Percentiles rank a stretch among this genome's conserved stretches.
phyloP scores from a whole-genome alignment of 2,888 invertebrate genomes.

The Anthophora plumipes region DNA sequence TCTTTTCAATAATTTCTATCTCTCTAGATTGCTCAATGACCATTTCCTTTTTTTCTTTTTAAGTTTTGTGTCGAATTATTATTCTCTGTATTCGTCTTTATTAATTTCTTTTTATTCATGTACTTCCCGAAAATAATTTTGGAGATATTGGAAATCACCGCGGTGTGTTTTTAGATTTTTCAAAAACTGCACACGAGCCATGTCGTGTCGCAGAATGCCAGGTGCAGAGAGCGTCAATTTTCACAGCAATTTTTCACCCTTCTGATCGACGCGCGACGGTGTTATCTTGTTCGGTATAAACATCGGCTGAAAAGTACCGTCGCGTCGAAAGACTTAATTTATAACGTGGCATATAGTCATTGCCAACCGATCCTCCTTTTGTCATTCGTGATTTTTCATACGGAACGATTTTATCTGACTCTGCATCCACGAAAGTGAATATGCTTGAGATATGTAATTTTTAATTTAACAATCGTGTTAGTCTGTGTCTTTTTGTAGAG shows the following conservation, averaged over 20 bases:
- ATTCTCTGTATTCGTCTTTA: too few relatives aligned
- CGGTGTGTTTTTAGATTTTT: too few relatives aligned
- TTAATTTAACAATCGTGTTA: neutral
- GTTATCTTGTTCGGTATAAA: slow-evolving; percentile 37
- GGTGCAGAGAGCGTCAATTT: slow-evolving; percentile 7
- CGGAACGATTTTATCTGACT: neutral
- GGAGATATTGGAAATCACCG: too few relatives aligned
- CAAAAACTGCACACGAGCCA: too few relatives aligned
- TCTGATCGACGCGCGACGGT: slow-evolving; percentile 12
- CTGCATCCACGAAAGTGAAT: neutral
- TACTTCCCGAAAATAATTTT: too few relatives aligned
- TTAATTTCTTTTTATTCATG: too few relatives aligned
- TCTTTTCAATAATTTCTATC: too few relatives aligned
- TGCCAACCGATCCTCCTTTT: neutral
- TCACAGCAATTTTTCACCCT: slow-evolving; percentile 28
- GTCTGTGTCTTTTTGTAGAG: neutral
- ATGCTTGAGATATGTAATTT: neutral
- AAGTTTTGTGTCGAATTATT: too few relatives aligned
- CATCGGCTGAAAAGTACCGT: slow-evolving; percentile 16
- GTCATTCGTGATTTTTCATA: slow-evolving; percentile 26
- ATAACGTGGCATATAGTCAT: neutral
- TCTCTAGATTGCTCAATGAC: too few relatives aligned
- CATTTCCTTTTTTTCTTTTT: too few relatives aligned
- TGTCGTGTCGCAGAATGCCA: neutral
- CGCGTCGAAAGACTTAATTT: slow-evolving; percentile 30